These are phyloP conservation scores for Piaya cayana DNA, from an alignment of 2,113 vertebrate species.

Conservation along the genomic window DNA sequence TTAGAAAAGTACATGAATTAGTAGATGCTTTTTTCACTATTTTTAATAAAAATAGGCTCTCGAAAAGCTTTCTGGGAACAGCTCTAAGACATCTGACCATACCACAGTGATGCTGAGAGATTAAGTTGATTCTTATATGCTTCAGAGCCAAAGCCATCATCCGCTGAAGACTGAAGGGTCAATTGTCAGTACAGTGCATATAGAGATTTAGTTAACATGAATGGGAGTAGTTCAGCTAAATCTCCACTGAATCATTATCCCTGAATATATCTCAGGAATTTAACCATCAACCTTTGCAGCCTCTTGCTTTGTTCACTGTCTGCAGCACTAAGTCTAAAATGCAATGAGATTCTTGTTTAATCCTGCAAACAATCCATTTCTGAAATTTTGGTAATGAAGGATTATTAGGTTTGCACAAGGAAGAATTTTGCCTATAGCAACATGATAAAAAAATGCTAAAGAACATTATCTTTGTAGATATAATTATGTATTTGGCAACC, in stretches of 20 bases:
- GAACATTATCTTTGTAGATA: constrained; percentile 41
- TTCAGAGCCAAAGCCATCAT: not conserved
- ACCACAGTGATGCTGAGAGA: not conserved
- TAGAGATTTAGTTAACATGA: constrained; percentile 24
- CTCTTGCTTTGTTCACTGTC: constrained; percentile 36
- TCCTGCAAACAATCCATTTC: constrained; percentile 28
- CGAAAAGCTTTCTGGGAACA: not conserved
- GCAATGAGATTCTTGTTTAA: constrained; percentile 38
- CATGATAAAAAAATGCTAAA: constrained; percentile 2
- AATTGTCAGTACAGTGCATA: not conserved
- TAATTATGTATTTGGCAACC: constrained; percentile 6
- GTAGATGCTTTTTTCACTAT: not conserved
- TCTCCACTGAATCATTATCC: constrained; percentile 31
- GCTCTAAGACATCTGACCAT: not conserved
- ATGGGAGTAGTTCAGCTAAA: constrained; percentile 36
- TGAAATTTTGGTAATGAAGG: constrained; percentile 1
- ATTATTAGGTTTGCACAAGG: constrained; percentile 28
- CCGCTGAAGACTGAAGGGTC: not conserved
- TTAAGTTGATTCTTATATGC: not conserved
- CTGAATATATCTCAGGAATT: constrained; percentile 48
- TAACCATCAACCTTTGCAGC: constrained; percentile 35
- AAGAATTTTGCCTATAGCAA: constrained; percentile 56
- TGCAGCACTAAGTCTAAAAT: not conserved
- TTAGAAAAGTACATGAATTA: not conserved
- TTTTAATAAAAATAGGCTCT: not conserved